Percentiles rank a stretch among this genome's conserved stretches.
Conservation (phyloP, 1,140 invertebrate species). For the Drosophila rhopaloa region DNA sequence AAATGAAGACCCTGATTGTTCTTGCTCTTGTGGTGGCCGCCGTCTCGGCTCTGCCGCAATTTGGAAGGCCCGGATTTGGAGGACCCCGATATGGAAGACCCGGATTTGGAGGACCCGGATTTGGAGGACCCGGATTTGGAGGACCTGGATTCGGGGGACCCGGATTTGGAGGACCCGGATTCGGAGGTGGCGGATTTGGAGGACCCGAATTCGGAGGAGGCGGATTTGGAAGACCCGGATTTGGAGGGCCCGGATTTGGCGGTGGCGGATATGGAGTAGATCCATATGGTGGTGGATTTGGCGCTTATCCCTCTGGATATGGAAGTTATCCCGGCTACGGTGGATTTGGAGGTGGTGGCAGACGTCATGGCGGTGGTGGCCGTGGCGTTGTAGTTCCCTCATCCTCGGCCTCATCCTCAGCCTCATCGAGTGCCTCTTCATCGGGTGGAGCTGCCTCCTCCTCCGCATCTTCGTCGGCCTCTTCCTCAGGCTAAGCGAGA, state of each 20-base stretch:
- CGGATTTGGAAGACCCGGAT: constrained; percentile 8
- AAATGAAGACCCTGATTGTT: constrained; percentile 69
- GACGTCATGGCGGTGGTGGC: constrained; percentile 19
- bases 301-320: constrained; percentile 6
- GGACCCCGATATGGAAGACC: constrained; percentile 13
- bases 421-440: constrained; percentile 34
- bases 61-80: constrained; percentile 34
- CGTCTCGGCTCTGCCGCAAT: constrained; percentile 50
- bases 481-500: constrained; percentile 7
- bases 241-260: constrained; percentile 14
- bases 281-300: constrained; percentile 21
- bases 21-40: constrained; percentile 50
- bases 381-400: constrained; percentile 13
- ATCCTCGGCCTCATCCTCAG: constrained; percentile 23
- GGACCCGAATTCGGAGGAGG: constrained; percentile 14
- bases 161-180: constrained; percentile 17
- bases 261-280: constrained; percentile 4
- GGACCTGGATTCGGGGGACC: constrained; percentile 10
- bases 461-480: constrained; percentile 28
- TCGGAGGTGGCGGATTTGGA: constrained; percentile 29
- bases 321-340: background rate
- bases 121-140: constrained; percentile 11
- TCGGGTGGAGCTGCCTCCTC: constrained; percentile 22
- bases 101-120: constrained; percentile 29
- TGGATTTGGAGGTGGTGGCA: constrained; percentile 10